Conservation (phyloP, 2,113 vertebrate genomes). For the Rhadina sibilatrix region DNA sequence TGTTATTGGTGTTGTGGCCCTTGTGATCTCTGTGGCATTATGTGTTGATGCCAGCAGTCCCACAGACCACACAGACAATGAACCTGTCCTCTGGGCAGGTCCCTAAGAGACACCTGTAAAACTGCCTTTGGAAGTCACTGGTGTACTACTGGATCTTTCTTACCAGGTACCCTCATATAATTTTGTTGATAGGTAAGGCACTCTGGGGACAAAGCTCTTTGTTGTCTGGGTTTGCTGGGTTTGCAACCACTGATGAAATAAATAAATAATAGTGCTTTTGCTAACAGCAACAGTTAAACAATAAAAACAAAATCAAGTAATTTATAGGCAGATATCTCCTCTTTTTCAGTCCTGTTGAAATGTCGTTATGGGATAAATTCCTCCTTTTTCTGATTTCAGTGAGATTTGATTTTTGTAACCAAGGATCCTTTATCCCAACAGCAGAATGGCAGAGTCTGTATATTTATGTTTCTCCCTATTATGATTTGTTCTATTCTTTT, state of each 20-base stretch:
- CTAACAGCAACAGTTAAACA: background rate
- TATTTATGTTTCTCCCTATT: background rate
- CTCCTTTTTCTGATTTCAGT: background rate
- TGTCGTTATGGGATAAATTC: rapidly evolving
- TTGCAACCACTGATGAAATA: background rate
- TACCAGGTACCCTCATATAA: background rate
- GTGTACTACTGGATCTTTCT: background rate
- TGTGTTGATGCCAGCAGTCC: background rate
- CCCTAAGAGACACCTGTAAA: background rate
- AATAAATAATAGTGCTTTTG: background rate
- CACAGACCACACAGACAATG: background rate
- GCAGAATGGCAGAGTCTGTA: background rate
- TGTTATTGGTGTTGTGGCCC: background rate
- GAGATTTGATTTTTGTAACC: background rate
- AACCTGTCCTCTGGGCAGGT: background rate
- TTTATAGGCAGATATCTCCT: background rate
- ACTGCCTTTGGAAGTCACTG: background rate
- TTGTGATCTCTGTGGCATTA: background rate
- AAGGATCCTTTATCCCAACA: background rate
- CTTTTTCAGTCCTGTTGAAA: background rate
- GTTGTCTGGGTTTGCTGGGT: background rate
- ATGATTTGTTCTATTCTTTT: background rate
- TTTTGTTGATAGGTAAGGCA: background rate
- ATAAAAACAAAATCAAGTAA: background rate
- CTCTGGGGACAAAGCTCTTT: background rate